These are phyloP conservation scores for Aleadryas rufinucha DNA, from an alignment of 2,113 vertebrate species.

Conservation along the genomic window DNA sequence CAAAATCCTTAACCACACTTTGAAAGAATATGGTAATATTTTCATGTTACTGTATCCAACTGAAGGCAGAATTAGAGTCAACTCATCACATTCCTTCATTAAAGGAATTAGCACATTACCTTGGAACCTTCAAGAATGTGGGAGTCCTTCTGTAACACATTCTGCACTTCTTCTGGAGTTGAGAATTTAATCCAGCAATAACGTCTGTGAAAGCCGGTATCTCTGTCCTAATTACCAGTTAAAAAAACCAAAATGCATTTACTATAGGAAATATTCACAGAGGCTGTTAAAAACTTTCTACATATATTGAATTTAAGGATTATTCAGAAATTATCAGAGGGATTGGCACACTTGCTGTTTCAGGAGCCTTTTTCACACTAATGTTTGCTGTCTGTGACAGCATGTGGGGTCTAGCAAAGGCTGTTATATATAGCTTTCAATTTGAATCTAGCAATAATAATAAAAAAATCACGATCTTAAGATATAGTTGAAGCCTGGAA, in stretches of 20 bases:
- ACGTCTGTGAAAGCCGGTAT: conserved; percentile 89
- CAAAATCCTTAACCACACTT: not conserved
- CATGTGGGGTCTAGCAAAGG: not conserved
- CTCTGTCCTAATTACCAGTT: conserved; percentile 75
- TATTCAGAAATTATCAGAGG: not conserved
- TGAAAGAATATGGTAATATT: not conserved
- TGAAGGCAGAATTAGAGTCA: not conserved
- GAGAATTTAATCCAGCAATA: conserved; percentile 83
- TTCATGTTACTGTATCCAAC: not conserved
- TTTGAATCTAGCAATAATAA: not conserved
- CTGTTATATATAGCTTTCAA: not conserved
- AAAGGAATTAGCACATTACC: conserved; percentile 61
- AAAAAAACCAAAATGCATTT: not conserved
- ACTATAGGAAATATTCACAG: not conserved
- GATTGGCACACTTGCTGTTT: not conserved
- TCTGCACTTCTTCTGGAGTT: conserved; percentile 74
- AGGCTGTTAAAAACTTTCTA: not conserved
- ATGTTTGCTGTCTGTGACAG: not conserved
- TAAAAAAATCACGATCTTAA: not conserved
- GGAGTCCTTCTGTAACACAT: conserved; percentile 81
- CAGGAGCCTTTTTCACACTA: not conserved
- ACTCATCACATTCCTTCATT: not conserved
- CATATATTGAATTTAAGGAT: not conserved
- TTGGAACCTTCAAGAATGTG: conserved; percentile 86
- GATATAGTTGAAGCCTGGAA: not conserved